Conservation (phyloP, 1,140 invertebrate species). For the Drosophila lacertosa region DNA sequence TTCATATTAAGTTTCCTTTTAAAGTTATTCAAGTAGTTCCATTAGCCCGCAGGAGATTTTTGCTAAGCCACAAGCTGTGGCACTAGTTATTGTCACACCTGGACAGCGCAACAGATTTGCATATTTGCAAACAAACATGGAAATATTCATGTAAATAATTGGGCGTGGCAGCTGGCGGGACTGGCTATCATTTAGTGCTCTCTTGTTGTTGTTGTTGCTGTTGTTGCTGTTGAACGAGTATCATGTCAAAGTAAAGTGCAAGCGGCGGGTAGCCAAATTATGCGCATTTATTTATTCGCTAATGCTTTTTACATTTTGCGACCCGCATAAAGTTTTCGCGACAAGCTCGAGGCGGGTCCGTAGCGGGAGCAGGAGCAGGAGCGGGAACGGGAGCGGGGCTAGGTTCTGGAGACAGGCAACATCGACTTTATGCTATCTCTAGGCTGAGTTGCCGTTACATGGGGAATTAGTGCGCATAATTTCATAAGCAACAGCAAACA, state of each 20-base stretch:
- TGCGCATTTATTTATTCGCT: conserved; percentile 46
- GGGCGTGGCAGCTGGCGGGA: conserved; percentile 32
- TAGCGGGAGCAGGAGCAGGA: too few species aligned
- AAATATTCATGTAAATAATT: conserved; percentile 46
- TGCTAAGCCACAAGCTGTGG: conserved; percentile 5
- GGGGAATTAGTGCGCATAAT: conserved; percentile 81
- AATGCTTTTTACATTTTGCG: conserved; percentile 49
- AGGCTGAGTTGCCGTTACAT: conserved; percentile 61
- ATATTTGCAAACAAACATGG: conserved; percentile 38
- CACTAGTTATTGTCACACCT: conserved; percentile 38
- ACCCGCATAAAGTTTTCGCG: conserved; percentile 47
- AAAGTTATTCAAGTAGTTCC: too few species aligned
- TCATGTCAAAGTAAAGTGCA: conserved; percentile 44
- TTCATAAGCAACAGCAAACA: conserved; percentile 62
- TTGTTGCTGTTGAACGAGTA: conserved; percentile 13
- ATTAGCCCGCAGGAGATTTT: neutral
- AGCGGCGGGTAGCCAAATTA: conserved; percentile 43
- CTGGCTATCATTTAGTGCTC: conserved; percentile 27
- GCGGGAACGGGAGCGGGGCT: too few species aligned
- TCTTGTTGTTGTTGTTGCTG: neutral
- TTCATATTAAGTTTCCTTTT: too few species aligned
- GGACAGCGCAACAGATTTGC: conserved; percentile 39
- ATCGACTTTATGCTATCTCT: conserved; percentile 42
- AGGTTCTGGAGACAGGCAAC: conserved; percentile 6
- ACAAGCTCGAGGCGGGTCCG: conserved; percentile 20